Conservation (phyloP, 2,888 invertebrate genomes). For the Teleogryllus oceanicus region DNA sequence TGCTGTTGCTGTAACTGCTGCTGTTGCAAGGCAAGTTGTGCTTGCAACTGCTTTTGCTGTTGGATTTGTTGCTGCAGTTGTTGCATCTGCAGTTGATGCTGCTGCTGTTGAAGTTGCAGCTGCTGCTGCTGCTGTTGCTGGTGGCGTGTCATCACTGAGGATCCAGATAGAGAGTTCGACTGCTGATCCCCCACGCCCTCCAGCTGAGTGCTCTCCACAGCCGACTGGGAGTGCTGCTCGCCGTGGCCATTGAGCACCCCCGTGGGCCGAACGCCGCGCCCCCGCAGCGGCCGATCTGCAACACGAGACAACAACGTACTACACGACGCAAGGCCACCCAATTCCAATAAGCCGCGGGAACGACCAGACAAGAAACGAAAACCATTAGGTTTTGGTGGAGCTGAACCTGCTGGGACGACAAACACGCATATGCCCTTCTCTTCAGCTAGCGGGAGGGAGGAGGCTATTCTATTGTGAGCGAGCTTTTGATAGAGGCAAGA, state of each 20-base stretch:
- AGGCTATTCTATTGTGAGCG: not conserved
- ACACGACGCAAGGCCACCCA: too few species aligned
- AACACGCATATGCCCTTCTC: not conserved
- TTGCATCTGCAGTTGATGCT: conserved; percentile 31
- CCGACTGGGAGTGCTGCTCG: conserved; percentile 43
- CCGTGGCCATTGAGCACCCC: conserved; percentile 56
- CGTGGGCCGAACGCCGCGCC: not conserved
- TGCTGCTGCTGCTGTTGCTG: conserved; percentile 44
- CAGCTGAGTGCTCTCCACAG: not conserved
- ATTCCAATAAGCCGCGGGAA: too few species aligned
- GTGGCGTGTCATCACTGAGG: conserved; percentile 42
- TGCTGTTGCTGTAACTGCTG: conserved; percentile 25
- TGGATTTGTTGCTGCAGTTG: conserved; percentile 31
- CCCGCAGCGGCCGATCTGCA: not conserved
- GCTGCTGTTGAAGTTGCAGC: conserved; percentile 38
- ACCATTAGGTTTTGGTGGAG: too few species aligned
- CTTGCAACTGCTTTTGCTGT: conserved; percentile 25
- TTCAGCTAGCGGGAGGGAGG: not conserved
- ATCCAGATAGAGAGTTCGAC: too few species aligned
- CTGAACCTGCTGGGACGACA: not conserved
- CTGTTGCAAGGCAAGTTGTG: conserved; percentile 25
- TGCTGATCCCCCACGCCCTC: not conserved
- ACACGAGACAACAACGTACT: not conserved
- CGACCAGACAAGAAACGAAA: too few species aligned
- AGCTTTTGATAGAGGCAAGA: not conserved